These are phyloP conservation scores for Puffinus mauretanicus DNA, from an alignment of 2,113 vertebrate species.

Conservation along the genomic window DNA sequence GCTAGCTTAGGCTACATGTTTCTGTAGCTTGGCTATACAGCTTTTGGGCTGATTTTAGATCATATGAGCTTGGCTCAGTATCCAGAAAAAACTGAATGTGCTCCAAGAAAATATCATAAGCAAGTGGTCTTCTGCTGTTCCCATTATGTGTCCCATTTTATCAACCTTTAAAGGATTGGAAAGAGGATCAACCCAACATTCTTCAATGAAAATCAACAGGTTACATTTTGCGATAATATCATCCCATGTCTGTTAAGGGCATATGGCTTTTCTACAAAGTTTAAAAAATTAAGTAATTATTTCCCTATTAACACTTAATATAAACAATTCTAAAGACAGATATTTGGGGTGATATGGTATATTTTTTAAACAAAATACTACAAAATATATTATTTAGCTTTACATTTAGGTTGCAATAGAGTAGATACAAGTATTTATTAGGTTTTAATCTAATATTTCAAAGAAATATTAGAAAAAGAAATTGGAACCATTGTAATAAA, in stretches of 20 bases:
- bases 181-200: background rate
- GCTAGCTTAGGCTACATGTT: background rate
- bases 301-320: background rate
- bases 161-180: background rate
- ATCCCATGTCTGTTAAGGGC: background rate
- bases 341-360: accelerated
- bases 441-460: background rate
- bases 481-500: background rate
- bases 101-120: background rate
- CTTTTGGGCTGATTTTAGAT: background rate
- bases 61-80: background rate
- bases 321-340: background rate
- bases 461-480: background rate
- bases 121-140: background rate
- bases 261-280: background rate
- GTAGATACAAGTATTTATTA: background rate
- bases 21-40: background rate
- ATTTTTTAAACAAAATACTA: background rate
- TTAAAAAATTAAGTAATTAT: background rate
- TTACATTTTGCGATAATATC: background rate
- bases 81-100: background rate
- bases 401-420: background rate
- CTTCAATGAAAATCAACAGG: background rate
- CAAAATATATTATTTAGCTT: background rate
- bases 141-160: background rate